A percentile compares a stretch with the other conserved stretches of the same genome.
These are phyloP conservation scores for Drosophila colorata DNA, from an alignment of 2,888 invertebrate species.

Conservation along the genomic window DNA sequence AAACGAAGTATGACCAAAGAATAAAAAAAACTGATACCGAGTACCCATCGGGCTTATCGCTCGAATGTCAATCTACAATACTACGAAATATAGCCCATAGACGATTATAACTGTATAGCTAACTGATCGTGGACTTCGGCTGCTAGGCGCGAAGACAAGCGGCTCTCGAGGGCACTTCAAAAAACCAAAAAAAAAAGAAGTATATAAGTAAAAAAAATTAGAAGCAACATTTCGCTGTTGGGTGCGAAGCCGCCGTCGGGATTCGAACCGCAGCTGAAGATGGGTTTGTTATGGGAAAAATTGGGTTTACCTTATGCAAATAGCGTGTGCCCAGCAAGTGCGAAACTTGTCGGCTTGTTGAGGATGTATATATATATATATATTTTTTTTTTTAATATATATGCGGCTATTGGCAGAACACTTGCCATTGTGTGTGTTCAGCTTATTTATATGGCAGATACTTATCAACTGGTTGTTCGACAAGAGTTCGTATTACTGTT, in stretches of 20 bases:
- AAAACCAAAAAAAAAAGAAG: constrained; percentile 13
- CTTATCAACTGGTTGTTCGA: constrained; percentile 51
- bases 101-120: constrained; percentile 30
- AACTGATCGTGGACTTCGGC: background rate
- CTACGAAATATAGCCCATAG: constrained; percentile 3
- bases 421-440: constrained; percentile 33
- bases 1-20: background rate
- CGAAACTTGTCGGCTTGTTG: constrained; percentile 66
- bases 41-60: constrained; percentile 34
- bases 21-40: constrained; percentile 24
- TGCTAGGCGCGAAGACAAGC: constrained; percentile 42
- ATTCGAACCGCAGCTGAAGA: background rate
- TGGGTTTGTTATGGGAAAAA: constrained; percentile 2
- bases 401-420: constrained; percentile 14
- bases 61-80: too few species aligned
- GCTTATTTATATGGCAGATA: constrained; percentile 68
- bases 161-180: constrained; percentile 60
- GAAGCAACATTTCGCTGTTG: too few species aligned
- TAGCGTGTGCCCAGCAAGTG: constrained; percentile 74
- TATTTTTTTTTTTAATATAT: too few species aligned
- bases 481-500: constrained; percentile 29
- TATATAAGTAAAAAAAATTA: too few species aligned
- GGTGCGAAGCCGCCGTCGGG: too few species aligned
- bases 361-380: constrained; percentile 28
- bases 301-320: constrained; percentile 40